Percentiles rank a stretch among this genome's conserved stretches.
phyloP scores from a whole-genome alignment of 2,888 invertebrate species.

The Hirudinaria manillensis region DNA sequence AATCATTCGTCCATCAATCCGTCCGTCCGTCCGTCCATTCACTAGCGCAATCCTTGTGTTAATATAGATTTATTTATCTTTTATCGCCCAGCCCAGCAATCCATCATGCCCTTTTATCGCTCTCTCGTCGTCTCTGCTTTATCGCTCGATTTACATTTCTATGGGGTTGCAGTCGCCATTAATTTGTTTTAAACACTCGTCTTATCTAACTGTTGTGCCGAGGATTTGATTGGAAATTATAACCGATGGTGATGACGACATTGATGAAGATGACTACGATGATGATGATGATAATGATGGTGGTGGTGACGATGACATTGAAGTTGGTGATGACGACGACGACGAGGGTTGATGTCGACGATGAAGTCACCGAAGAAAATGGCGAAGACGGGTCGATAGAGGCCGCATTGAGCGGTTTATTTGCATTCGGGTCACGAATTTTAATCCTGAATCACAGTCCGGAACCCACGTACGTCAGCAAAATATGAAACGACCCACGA shows the following conservation, averaged over 20 bases:
- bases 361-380: background rate
- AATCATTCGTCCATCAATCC: background rate
- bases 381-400: slow-evolving; percentile 19
- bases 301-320: slow-evolving; percentile 3
- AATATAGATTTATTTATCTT: slow-evolving; percentile 1
- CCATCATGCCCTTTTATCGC: slow-evolving; percentile 8
- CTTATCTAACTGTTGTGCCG: background rate
- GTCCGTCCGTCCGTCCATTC: background rate
- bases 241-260: background rate
- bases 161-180: background rate
- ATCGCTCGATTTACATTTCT: too few species aligned
- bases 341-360: background rate
- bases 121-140: slow-evolving; percentile 6
- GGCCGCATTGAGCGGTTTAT: slow-evolving; percentile 12
- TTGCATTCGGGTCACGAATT: slow-evolving; percentile 4
- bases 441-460: slow-evolving; percentile 10
- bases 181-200: background rate
- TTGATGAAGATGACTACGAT: slow-evolving; percentile 15
- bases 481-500: too few species aligned
- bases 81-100: background rate
- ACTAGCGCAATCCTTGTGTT: background rate
- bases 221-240: background rate
- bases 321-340: background rate
- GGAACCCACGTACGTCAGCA: background rate
- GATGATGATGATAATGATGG: background rate